phyloP scores from a whole-genome alignment of 2,113 vertebrate genomes.

The Nematolebias whitei region DNA sequence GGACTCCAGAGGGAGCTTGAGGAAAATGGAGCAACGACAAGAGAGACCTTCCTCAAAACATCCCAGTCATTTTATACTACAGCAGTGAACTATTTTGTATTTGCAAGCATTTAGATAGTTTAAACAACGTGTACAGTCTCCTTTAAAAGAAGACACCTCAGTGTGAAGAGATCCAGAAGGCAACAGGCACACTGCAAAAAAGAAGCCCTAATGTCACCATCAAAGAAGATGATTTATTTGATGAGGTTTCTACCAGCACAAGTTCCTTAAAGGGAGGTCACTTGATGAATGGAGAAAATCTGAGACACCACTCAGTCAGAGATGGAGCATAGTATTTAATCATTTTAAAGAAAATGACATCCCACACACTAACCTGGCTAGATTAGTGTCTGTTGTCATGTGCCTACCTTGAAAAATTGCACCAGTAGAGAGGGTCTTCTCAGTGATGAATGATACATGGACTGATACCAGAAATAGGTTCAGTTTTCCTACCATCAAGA shows the following conservation, averaged over 20 bases:
- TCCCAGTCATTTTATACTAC: too few relatives aligned
- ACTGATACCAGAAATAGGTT: neutral
- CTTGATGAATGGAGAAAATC: neutral
- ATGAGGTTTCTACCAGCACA: neutral
- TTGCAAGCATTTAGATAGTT: too few relatives aligned
- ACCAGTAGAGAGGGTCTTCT: neutral
- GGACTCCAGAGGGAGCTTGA: too few relatives aligned
- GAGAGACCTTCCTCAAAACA: too few relatives aligned
- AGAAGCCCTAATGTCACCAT: neutral
- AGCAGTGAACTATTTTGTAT: too few relatives aligned
- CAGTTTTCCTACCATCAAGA: neutral
- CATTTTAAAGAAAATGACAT: neutral
- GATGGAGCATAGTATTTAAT: neutral
- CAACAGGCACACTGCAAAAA: neutral
- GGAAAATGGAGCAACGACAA: too few relatives aligned
- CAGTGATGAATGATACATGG: neutral
- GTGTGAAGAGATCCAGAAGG: too few relatives aligned
- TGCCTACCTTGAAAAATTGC: neutral
- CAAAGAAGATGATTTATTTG: constrained; percentile 4
- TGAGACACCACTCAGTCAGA: neutral
- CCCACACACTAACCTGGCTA: neutral
- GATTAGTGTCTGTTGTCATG: neutral
- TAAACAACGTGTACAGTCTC: too few relatives aligned
- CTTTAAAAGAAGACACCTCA: too few relatives aligned
- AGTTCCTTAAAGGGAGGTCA: neutral